Evolutionary conservation across 2,113 vertebrate genomes (phyloP).

Genomic region (Spermophilus dauricus): DNA sequence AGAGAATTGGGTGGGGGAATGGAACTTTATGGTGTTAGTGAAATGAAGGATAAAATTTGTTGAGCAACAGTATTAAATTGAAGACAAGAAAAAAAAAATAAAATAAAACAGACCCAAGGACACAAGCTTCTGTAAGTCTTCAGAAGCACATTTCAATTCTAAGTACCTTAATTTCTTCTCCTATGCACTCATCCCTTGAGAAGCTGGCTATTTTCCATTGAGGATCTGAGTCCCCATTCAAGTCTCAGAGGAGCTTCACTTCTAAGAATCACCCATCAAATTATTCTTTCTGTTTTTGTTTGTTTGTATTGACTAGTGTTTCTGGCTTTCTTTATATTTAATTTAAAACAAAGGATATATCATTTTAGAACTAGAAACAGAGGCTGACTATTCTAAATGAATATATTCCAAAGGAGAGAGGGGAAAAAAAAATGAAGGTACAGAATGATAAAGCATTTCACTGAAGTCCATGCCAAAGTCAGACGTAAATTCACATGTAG

Average conservation of each 20-base stretch:
- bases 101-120: neutral
- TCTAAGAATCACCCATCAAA: neutral
- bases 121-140: neutral
- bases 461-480: neutral
- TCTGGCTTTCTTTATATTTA: conserved; percentile 47
- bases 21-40: neutral
- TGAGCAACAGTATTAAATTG: neutral
- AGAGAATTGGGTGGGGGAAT: neutral
- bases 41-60: neutral
- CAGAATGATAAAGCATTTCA: neutral
- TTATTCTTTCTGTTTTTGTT: neutral
- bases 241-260: neutral
- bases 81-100: neutral
- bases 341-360: neutral
- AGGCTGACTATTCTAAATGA: neutral
- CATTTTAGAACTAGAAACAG: conserved; percentile 6
- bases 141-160: neutral
- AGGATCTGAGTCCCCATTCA: neutral
- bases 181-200: neutral
- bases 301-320: neutral
- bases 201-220: neutral
- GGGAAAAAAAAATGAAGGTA: neutral
- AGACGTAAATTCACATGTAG: neutral
- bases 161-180: neutral
- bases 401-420: neutral